These are phyloP conservation scores for Bicyclus anynana DNA, from an alignment of 1,140 invertebrate genomes.

Conservation along the genomic window DNA sequence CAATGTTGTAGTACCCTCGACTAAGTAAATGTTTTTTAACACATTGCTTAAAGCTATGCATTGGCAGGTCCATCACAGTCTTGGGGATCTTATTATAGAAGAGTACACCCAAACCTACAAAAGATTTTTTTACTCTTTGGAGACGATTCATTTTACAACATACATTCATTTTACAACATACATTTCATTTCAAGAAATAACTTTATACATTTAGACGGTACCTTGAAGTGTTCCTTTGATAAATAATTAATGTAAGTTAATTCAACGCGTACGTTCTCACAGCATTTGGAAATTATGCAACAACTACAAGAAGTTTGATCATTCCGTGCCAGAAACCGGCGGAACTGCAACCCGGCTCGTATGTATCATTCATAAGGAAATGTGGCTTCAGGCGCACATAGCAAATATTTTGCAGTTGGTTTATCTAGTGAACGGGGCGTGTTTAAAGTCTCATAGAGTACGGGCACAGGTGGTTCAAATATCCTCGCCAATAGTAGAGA, in stretches of 20 bases:
- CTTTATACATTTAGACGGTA: background rate
- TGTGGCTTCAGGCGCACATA: constrained; percentile 56
- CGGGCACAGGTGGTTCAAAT: constrained; percentile 72
- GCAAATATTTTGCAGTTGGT: constrained; percentile 72
- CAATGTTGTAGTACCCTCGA: no score
- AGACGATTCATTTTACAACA: no score
- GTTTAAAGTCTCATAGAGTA: constrained; percentile 73
- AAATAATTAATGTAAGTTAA: background rate
- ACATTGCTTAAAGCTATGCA: no score
- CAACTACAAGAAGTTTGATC: constrained; percentile 43
- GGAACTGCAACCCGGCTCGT: constrained; percentile 34
- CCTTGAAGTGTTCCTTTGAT: background rate
- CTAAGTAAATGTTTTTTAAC: no score
- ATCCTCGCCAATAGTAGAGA: constrained; percentile 73
- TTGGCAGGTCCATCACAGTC: no score
- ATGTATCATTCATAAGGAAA: constrained; percentile 74
- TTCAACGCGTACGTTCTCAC: background rate
- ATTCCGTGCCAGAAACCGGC: constrained; percentile 38
- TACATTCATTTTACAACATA: no score
- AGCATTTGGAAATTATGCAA: constrained; percentile 45
- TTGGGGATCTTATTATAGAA: no score
- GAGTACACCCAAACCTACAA: no score
- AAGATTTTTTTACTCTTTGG: no score
- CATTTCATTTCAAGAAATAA: no score
- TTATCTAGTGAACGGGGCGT: constrained; percentile 67